Base-by-base conservation (phyloP, 2,113 vertebrate species). In the Grammomys surdaster region DNA sequence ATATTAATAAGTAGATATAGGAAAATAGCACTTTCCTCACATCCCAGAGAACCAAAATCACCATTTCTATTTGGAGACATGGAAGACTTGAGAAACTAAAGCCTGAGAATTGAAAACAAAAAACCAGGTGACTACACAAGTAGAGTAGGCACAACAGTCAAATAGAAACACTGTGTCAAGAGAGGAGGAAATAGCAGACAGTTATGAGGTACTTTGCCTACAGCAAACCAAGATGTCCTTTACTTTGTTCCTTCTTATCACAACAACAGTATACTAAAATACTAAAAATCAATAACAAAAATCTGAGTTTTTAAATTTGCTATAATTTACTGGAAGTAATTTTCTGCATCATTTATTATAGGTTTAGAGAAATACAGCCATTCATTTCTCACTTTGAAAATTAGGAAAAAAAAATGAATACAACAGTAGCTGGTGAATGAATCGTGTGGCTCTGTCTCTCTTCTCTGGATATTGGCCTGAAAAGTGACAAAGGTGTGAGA, bases 401-500 rank as follows among this genome's bases (percentile, higher is more conserved):
- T 7, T 87, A 40, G 24, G 76, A 28, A 56, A 36, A 91, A 91
- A 40, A 36, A 3, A 31, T 31, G 33, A n/a, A 46, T 19, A 26
- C 63, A 54, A 54, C 20, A 2, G 26, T 51, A 33, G 33, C 31
- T 31, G 12, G 28, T 54, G n/a, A 69, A 31, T 80, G 77, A 33
- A 17, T 36, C 90, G n/a, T 28, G 33, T 0, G 20, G 46, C 26
- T 76, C 7, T 63, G 70, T 43, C 89, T 97, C 46, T 13, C 13
- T 3, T 90, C 33, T 96, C 78, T 97, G 82, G 43, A 89, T 56
- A 60, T 20, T 75, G 19, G 73, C 77, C 89, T 94, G 84, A 40
- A 94, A 94, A 89, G 20, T 89, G 48, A 89, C 4, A 0, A 78
- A 89, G 46, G 86, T 89, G 54, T 93, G 70, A 95, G 51, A 93